phyloP scores from a whole-genome alignment of 2,888 invertebrate genomes.

The Oligia fasciuncula region DNA sequence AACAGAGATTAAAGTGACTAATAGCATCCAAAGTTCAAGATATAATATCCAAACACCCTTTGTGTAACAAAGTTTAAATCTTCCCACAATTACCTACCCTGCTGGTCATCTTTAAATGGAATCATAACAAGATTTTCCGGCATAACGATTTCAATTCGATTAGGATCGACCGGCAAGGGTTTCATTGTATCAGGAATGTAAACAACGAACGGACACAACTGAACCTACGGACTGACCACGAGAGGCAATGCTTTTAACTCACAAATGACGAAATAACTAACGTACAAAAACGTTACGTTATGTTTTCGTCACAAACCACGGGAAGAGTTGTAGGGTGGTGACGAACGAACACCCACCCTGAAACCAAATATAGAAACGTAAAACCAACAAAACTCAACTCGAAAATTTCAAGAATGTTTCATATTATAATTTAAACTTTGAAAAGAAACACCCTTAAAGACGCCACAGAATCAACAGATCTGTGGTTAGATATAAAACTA shows the following conservation, averaged over 20 bases:
- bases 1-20: constrained; percentile 1
- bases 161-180: background rate
- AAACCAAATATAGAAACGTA: constrained; percentile 3
- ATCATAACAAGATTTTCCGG: background rate
- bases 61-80: background rate
- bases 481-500: background rate
- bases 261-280: background rate
- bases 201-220: background rate
- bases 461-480: background rate
- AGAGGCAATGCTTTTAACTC: background rate
- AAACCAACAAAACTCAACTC: background rate
- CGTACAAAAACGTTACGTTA: background rate
- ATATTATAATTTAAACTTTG: background rate
- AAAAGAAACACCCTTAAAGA: background rate
- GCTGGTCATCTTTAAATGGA: background rate
- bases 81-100: no score
- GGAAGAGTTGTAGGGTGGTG: no score
- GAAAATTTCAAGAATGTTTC: background rate
- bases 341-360: background rate
- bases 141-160: background rate
- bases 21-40: background rate
- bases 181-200: background rate
- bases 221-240: background rate
- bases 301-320: background rate
- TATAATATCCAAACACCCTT: background rate